Evolutionary conservation across 2,113 vertebrate species (phyloP).

Genomic region (Myotis lucifugus): DNA sequence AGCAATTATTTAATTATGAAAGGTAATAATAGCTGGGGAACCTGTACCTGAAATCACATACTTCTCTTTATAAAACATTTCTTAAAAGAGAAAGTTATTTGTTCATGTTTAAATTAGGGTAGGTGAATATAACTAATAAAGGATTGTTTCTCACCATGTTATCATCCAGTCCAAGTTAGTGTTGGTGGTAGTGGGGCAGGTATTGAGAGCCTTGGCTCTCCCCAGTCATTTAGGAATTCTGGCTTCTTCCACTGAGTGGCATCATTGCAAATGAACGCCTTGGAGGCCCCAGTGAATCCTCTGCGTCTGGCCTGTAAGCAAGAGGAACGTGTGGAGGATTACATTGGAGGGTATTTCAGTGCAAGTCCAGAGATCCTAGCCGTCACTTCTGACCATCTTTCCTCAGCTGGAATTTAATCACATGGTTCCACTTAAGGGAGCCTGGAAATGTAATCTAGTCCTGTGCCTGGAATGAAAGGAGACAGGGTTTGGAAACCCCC

Average conservation of each 20-base stretch:
- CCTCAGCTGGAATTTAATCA: not conserved
- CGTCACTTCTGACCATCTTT: not conserved
- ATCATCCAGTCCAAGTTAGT: not conserved
- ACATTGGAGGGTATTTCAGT: not conserved
- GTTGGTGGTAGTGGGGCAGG: not conserved
- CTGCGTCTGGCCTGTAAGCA: not conserved
- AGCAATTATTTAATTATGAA: not conserved
- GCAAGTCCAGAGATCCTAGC: not conserved
- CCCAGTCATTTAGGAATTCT: not conserved
- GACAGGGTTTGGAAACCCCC: not conserved
- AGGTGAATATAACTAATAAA: not conserved
- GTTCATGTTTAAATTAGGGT: not conserved
- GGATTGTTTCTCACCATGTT: not conserved
- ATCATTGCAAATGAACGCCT: not conserved
- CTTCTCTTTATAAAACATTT: not conserved
- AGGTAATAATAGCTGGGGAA: not conserved
- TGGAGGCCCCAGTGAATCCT: not conserved
- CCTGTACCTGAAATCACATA: not conserved
- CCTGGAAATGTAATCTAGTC: not conserved
- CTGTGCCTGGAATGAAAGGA: not conserved
- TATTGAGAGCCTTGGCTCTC: not conserved
- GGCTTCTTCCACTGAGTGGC: not conserved
- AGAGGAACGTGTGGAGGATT: not conserved
- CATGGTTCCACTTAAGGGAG: not conserved
- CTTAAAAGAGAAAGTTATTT: not conserved